Evolutionary conservation across 2,797 vertebrate genomes (phyloP), one percentile per base, ranked within the genome.

Genomic region (Gymnothorax reevesii): DNA sequence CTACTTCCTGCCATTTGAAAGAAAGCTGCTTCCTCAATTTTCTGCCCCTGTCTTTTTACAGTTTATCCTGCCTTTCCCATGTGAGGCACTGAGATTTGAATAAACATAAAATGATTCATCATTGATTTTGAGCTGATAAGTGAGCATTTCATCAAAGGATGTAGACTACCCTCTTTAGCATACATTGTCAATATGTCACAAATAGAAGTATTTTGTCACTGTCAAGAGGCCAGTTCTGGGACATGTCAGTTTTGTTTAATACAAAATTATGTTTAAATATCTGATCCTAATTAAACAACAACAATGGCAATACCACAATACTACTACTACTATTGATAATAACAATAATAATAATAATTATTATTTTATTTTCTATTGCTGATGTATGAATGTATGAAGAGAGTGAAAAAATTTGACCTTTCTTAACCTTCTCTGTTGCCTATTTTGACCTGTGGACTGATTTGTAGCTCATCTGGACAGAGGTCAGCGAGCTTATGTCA

Each of bases 1-100:
- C 55, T 55, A 80, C 52, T 55, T 80, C 77, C 77, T 77, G 73
- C 12, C 73, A 77, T 77, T 77, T 77, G 73, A 52, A 27, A 33
- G 52, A 77, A 77, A 52, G 10, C 73, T 49, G 73, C 42, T 77
- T 42, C 13, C 73, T 77, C 73, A 33, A 52, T 42, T 77, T 77
- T 13, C 73, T 77, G 15, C 73, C 52, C 73, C 52, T 49, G 73
- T 77, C 73, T 77, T 77, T 77, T 33, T 52, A 15, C 33, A 6
- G 42, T 52, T 77, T 49, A 33, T 25, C 33, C 15, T 49, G 73
- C 73, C 73, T 77, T 17, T 7, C 15, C 73, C 42, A 52, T 15
- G 52, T 15, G 49, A 42, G 49, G 52, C 42, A 49, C 33, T 20
- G 73, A 49, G 73, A 49, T 77, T 49, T 42, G 52, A 17, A 52